Conservation (phyloP, 64 coral and sea anemone species). For the Montipora cactus region DNA sequence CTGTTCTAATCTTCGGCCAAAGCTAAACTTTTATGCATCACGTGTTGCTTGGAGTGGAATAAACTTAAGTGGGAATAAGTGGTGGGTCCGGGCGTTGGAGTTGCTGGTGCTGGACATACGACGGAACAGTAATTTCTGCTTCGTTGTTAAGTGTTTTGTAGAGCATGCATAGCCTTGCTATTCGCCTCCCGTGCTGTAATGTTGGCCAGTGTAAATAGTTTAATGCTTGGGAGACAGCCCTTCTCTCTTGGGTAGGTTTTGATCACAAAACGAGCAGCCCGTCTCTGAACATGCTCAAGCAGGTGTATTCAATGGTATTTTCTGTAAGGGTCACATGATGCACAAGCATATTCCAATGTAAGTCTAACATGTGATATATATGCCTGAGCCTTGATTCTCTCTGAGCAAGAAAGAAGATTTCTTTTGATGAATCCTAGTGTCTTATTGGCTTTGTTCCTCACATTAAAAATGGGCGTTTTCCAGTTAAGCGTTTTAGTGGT, state of each 20-base stretch:
- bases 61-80: neutral
- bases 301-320: neutral
- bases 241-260: neutral
- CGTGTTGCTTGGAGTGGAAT: neutral
- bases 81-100: neutral
- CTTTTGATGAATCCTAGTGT: neutral
- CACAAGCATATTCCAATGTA: neutral
- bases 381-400: neutral
- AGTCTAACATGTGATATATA: neutral
- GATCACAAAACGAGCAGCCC: neutral
- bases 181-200: slow-evolving; percentile 15
- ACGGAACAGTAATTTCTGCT: neutral
- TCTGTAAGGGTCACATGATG: neutral
- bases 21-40: neutral
- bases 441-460: no score
- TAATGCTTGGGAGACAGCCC: neutral
- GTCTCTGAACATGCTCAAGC: neutral
- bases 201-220: slow-evolving; percentile 6
- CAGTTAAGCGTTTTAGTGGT: no score
- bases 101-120: neutral
- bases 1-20: neutral
- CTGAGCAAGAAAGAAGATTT: neutral
- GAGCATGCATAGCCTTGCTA: neutral
- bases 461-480: no score
- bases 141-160: neutral